Conservation (phyloP, 2,113 vertebrate species). For the Cinclus mexicanus region DNA sequence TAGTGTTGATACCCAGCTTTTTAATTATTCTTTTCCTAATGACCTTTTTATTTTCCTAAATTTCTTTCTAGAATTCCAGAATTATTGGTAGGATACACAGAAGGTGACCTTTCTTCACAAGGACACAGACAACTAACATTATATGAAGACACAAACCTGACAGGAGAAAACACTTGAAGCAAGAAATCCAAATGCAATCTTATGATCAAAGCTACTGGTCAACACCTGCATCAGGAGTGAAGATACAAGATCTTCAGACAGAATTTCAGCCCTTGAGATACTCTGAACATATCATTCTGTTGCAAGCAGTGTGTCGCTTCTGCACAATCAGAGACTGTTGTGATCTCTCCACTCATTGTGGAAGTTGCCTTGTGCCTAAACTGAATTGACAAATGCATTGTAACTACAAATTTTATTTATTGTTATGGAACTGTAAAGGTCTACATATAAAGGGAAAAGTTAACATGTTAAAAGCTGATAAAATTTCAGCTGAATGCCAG, state of each 20-base stretch:
- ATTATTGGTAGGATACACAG: constrained; percentile 85
- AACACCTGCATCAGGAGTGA: constrained; percentile 83
- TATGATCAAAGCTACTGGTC: constrained; percentile 85
- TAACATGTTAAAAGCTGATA: constrained; percentile 83
- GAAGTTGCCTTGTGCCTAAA: constrained; percentile 99
- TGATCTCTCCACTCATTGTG: constrained; percentile 87
- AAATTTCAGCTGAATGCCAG: constrained; percentile 84
- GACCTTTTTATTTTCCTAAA: not conserved
- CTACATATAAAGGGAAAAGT: constrained; percentile 93
- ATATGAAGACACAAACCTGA: constrained; percentile 88
- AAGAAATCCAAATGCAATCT: constrained; percentile 86
- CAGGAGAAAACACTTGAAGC: constrained; percentile 88
- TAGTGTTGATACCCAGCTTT: not conserved
- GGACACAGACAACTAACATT: constrained; percentile 89
- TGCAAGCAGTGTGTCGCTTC: constrained; percentile 89
- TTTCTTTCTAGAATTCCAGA: constrained; percentile 77
- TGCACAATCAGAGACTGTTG: constrained; percentile 99
- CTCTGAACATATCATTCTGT: constrained; percentile 85
- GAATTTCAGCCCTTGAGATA: constrained; percentile 79
- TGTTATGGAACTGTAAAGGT: constrained; percentile 93
- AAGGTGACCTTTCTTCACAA: constrained; percentile 89
- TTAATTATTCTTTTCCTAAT: not conserved
- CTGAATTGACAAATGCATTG: constrained; percentile 99
- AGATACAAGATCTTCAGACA: constrained; percentile 65
- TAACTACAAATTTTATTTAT: constrained; percentile 99